Evolutionary conservation across 2,797 vertebrate genomes (phyloP), one percentile per base, ranked within the genome.

Genomic region (Buceros bicornis): DNA sequence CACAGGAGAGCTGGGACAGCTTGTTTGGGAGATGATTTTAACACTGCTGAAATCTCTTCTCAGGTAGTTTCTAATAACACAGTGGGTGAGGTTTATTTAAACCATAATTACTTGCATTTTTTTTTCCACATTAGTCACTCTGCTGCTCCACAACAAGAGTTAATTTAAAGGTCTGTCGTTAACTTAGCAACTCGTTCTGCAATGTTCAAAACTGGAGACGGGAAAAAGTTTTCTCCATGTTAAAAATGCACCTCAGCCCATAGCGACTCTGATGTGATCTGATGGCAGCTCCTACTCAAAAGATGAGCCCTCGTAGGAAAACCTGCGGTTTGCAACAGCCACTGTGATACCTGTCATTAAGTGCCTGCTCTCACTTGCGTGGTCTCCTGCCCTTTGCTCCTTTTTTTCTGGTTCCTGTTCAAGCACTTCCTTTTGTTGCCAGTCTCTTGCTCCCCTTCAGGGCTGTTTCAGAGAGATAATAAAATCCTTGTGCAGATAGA

Each of bases 321-420:
- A 95, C 95, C 66, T 8, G 29, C 28, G 5, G 35, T 91, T 96
- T 81, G 87, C 93, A 93, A 48, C 42, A 82, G 58, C 90, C 76
- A 45, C 95, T 97, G 96, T 97, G 96, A 96, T 97, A 96, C 72
- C 90, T 88, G 90, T 62, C 85, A 82, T 93, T 97, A 97, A 97
- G 95, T 97, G 92, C 90, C 73, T 93, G 93, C 93, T 97, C 93
- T 95, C 15, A 10, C 83, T 94, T 90, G 91, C 95, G 13, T 35
- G 88, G 91, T 97, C 93, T 96, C 92, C 87, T 96, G 95, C 96
- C 84, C 95, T 98, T 97, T 96, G 33, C 95, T 96, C 92, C 92
- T 93, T 95, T 96, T 88, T 84, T 91, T 97, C 95, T 95, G 58
- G 24, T 69, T 95, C 89, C 82, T 90, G 78, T 85, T 72, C 80